phyloP scores from a whole-genome alignment of 2,797 vertebrate genomes.

The Peromyscus eremicus region DNA sequence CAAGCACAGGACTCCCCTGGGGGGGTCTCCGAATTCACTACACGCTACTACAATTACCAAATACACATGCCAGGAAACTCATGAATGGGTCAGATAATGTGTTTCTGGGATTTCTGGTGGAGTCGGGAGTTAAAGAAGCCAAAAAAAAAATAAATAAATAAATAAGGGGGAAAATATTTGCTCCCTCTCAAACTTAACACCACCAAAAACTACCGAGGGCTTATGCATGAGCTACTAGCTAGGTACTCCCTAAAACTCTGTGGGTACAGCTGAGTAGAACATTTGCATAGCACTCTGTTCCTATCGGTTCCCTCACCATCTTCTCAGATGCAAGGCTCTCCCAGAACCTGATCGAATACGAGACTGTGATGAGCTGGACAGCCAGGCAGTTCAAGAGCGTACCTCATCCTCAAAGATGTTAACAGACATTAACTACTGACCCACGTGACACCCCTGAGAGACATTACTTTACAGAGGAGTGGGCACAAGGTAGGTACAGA shows the following conservation, averaged over 20 bases:
- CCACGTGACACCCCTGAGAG: not conserved
- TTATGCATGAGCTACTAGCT: not conserved
- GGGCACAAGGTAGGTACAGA: not conserved
- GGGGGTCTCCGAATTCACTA: conserved; percentile 58
- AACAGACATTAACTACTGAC: conserved; percentile 43
- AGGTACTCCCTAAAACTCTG: not conserved
- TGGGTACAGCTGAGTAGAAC: not conserved
- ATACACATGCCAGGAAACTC: conserved; percentile 51
- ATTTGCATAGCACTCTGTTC: not conserved
- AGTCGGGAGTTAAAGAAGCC: conserved; percentile 55
- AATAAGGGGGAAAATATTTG: not conserved
- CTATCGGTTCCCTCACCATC: too few relatives aligned
- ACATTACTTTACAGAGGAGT: not conserved
- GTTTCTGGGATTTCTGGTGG: conserved; percentile 54
- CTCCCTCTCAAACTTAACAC: not conserved
- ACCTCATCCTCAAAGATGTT: conserved; percentile 46
- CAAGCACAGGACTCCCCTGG: conserved; percentile 42
- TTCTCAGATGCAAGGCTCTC: not conserved
- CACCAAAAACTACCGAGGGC: not conserved
- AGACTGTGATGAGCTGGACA: not conserved
- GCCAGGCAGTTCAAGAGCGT: not conserved
- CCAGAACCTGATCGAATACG: not conserved
- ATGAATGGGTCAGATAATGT: conserved; percentile 60
- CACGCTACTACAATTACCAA: conserved; percentile 64
- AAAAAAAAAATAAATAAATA: not conserved